Base-by-base conservation (phyloP, 2,888 invertebrate species). In the Tachina fera region DNA sequence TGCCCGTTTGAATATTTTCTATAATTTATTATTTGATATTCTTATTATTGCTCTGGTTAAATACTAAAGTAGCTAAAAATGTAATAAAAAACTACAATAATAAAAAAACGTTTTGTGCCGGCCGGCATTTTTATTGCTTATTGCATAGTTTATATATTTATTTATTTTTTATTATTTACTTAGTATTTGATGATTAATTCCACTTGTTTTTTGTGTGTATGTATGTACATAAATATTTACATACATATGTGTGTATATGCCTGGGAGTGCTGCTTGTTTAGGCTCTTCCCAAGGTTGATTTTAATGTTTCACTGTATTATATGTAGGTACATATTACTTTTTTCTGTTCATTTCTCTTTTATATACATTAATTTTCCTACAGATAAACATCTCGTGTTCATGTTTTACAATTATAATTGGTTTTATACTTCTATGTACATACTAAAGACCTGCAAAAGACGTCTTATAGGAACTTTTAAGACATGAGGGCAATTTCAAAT, bases 91-190 rank as follows among this genome's bases (percentile, higher is more conserved):
- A 13, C 45, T 56, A 41, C 53, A 81, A 47, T n/a, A 84, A 31
- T 6, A 31, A 31, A 31, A 31, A 31, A 47, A 65, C 49, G 8
- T 41, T 72, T 78, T 83, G 67, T 58, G 74, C 85, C 85, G 85
- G 85, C 85, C 85, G 85, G 85, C 82, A 70, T 81, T 72, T 85
- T 80, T 80, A 70, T 60, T 84, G 51, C 80, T 84, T 79, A 70
- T 74, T 53, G 56, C 31, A 16, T 53, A 53, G 53, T 76, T 56
- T 72, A 58, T 49, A 19, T 11, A 51, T 43, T 43, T 53, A n/a
- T 70, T 51, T 31, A 31, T 31, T 60, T 74, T 71, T 49, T 47
- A 61, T 74, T 41, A 13, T 39, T 60, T 60, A 45, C 63, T 49
- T 51, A 60, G 43, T 47, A 72, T 61, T 72, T 68, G 58, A 19